Base-by-base conservation (phyloP, 2,797 vertebrate genomes). In the Pipistrellus kuhlii region DNA sequence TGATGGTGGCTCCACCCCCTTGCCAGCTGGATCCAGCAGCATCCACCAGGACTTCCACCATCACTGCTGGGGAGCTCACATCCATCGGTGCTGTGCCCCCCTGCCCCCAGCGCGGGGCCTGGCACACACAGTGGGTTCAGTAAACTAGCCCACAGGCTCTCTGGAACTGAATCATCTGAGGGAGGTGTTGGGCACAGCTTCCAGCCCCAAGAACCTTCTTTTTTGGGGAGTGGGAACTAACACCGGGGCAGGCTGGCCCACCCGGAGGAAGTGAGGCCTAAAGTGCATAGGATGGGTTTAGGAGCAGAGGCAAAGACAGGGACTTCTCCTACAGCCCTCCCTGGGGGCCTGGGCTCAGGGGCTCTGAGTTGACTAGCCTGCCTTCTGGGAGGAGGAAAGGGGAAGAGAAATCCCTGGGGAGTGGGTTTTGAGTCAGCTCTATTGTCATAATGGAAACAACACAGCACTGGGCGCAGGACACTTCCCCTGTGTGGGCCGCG, bases 391-490 rank as follows among this genome's bases (percentile, higher is more conserved):
- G 80, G 69, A 88, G 41, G 55, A 96, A 97, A 96, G 64, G 71
- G 94, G 95, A 97, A 97, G 94, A 90, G 93, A 94, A 85, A 93
- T 87, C 8, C 23, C 15, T 5, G 11, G 10, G 46, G 53, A 27
- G 81, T 17, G 53, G 20, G 12, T 46, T 59, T 66, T 93, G 46
- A 94, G 78, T 95, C 94, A 90, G 30, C 41, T 64, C n/a, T 35
- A 55, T 25, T 11, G 68, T 97, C 96, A 93, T 90, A 95, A 94
- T 83, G 91, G 85, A 85, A 96, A 88, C 41, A 92, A 27, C 73
- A n/a, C 21, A 38, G 27, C 23, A 9, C 18, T 68, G 62, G 44
- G 48, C 23, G 30, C 62, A 15, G 30, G 78, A 85, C 9, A 96
- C 97, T 97, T 97, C 96, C 92, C 72, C 51, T 94, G 53, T 46